Evolutionary conservation across 2,113 vertebrate genomes (phyloP).

Genomic region (Colius striatus): DNA sequence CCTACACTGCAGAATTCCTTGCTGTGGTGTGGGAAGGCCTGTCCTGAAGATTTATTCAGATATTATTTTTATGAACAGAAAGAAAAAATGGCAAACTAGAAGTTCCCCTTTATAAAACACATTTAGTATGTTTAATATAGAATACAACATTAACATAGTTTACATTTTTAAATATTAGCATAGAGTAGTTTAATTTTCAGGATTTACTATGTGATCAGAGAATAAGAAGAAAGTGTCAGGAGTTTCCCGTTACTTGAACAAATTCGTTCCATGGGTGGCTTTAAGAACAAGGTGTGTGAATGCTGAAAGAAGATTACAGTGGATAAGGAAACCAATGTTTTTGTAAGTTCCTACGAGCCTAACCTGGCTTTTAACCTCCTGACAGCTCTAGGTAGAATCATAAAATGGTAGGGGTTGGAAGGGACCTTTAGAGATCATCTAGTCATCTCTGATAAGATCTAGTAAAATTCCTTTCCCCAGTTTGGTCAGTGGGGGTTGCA

Average conservation of each 20-base stretch:
- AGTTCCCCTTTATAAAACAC: not conserved
- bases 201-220: not conserved
- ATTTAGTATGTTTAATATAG: not conserved
- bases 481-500: not conserved
- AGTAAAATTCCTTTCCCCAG: not conserved
- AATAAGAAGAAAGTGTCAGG: not conserved
- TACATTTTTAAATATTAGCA: not conserved
- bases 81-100: not conserved
- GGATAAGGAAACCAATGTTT: not conserved
- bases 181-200: not conserved
- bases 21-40: not conserved
- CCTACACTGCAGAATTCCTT: not conserved
- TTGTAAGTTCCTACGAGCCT: not conserved
- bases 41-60: not conserved
- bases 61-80: not conserved
- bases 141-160: not conserved
- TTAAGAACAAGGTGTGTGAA: not conserved
- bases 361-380: not conserved
- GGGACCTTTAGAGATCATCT: too few species aligned
- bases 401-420: too few species aligned
- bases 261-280: not conserved
- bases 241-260: not conserved
- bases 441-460: not conserved
- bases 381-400: not conserved
- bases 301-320: not conserved